A percentile compares a stretch with the other conserved stretches of the same genome.
Evolutionary conservation across 2,113 vertebrate genomes (phyloP).

Genomic region (Mirounga angustirostris): DNA sequence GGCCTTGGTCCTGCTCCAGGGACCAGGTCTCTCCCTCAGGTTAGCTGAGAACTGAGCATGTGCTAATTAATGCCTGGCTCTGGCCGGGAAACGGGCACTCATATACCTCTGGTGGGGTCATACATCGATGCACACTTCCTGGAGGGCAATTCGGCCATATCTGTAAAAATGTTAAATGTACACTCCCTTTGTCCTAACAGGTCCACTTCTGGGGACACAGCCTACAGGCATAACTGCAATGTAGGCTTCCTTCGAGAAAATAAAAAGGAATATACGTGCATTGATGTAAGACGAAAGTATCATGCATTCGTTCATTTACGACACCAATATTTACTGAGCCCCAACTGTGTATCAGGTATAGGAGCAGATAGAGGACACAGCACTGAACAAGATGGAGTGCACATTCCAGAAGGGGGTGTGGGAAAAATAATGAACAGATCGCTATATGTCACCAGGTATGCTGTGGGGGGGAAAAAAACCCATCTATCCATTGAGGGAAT

Average conservation of each 20-base stretch:
- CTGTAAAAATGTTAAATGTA: not conserved
- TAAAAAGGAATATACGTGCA: not conserved
- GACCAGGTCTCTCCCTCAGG: not conserved
- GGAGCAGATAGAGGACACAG: accelerated
- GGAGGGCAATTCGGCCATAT: not conserved
- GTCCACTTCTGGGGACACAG: not conserved
- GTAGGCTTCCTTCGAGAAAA: not conserved
- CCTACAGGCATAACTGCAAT: not conserved
- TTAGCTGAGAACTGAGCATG: not conserved
- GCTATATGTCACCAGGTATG: not conserved
- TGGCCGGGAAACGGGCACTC: accelerated
- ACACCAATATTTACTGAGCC: not conserved
- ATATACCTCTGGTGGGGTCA: accelerated
- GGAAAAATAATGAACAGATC: not conserved
- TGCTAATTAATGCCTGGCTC: not conserved
- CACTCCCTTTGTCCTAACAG: not conserved
- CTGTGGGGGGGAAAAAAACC: not conserved
- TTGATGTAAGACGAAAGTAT: not conserved
- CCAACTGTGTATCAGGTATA: not conserved
- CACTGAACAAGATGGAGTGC: too few relatives aligned
- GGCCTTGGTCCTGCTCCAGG: not conserved
- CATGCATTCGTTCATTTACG: not conserved
- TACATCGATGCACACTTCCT: not conserved
- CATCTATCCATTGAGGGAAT: not conserved
- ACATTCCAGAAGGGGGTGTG: not conserved